A percentile compares a stretch with the other conserved stretches of the same genome.
These are phyloP conservation scores for Phenacoccus solenopsis DNA, from an alignment of 1,140 invertebrate genomes.

Conservation along the genomic window DNA sequence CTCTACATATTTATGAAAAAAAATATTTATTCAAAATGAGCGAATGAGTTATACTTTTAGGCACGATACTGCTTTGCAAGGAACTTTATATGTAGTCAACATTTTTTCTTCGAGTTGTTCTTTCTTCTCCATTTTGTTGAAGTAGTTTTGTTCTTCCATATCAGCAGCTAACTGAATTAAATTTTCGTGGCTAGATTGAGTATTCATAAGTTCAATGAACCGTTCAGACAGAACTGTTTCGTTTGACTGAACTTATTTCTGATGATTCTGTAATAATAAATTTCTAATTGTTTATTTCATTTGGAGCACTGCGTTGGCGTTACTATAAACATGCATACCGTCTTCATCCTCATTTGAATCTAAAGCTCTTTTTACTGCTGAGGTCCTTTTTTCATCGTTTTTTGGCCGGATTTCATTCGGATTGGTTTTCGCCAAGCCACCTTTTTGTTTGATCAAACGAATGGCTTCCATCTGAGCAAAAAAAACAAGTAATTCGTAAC, in stretches of 20 bases:
- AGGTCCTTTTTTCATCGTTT: not conserved
- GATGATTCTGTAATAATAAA: not conserved
- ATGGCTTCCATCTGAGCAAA: slow-evolving; percentile 13
- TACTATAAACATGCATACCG: not conserved
- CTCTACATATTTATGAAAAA: too few species aligned
- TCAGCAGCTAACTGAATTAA: slow-evolving; percentile 57
- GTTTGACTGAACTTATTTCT: not conserved
- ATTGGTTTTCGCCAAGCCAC: slow-evolving; percentile 18
- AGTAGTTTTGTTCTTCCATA: slow-evolving; percentile 72
- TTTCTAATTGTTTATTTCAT: too few species aligned
- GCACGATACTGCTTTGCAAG: slow-evolving; percentile 78
- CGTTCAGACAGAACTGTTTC: slow-evolving; percentile 27
- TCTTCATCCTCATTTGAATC: not conserved
- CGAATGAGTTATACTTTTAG: slow-evolving; percentile 38
- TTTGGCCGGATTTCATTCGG: slow-evolving; percentile 24
- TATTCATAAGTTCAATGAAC: slow-evolving; percentile 65
- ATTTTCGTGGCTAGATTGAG: slow-evolving; percentile 60
- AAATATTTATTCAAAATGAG: too few species aligned
- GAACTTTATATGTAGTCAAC: slow-evolving; percentile 65
- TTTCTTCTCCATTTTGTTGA: slow-evolving; percentile 73
- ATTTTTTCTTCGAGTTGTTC: slow-evolving; percentile 89
- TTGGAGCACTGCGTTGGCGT: too few species aligned
- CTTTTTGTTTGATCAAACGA: slow-evolving; percentile 19
- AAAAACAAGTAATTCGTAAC: not conserved
- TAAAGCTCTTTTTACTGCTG: not conserved